Evolutionary conservation across 2,888 invertebrate species (phyloP).

Genomic region (Cryptophagus acutangulus): DNA sequence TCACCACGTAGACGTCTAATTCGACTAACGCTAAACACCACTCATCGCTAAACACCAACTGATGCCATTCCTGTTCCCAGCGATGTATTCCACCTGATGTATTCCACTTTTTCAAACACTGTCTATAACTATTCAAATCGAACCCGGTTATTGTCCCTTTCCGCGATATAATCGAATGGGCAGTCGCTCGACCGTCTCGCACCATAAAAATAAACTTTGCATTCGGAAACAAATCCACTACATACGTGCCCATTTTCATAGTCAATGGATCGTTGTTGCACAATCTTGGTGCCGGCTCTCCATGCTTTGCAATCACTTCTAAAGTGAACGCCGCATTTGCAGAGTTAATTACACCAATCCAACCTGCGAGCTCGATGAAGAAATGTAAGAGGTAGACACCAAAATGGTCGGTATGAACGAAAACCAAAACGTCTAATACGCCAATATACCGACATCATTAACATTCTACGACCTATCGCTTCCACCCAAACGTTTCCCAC

Average conservation of each 20-base stretch:
- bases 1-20: neutral
- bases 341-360: too few relatives aligned
- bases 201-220: slow-evolving; percentile 98
- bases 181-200: slow-evolving; percentile 96
- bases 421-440: slow-evolving; percentile 2
- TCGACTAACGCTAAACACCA: too few relatives aligned
- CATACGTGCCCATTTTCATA: slow-evolving; percentile 92
- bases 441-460: slow-evolving; percentile 3
- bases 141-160: slow-evolving; percentile 61
- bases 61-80: slow-evolving; percentile 90
- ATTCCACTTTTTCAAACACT: slow-evolving; percentile 97
- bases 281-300: slow-evolving; percentile 87
- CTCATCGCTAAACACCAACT: slow-evolving; percentile 86
- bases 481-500: slow-evolving; percentile 2
- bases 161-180: slow-evolving; percentile 92
- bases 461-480: slow-evolving; percentile 1
- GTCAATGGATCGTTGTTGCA: slow-evolving; percentile 99
- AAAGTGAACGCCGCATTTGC: slow-evolving; percentile 96
- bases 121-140: slow-evolving; percentile 87
- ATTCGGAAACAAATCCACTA: slow-evolving; percentile 93
- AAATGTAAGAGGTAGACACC: neutral
- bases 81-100: too few relatives aligned
- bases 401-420: slow-evolving; percentile 2
- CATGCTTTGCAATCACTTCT: slow-evolving; percentile 94
- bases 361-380: slow-evolving; percentile 1